phyloP scores from a whole-genome alignment of 2,888 invertebrate genomes.

The Nudaria mundana region DNA sequence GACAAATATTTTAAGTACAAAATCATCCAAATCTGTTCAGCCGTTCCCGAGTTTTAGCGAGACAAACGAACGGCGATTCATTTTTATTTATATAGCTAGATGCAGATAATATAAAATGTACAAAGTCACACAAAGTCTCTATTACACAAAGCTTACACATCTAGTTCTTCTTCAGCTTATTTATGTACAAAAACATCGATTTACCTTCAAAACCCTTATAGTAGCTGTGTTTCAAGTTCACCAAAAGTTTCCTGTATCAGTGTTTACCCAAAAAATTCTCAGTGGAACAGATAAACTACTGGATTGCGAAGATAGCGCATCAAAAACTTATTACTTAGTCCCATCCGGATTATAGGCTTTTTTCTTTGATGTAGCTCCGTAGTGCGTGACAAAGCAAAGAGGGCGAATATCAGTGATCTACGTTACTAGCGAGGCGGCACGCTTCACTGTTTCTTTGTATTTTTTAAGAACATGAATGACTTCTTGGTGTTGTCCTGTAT shows the following conservation, averaged over 20 bases:
- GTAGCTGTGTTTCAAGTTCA: slow-evolving; percentile 18
- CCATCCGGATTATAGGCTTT: slow-evolving; percentile 42
- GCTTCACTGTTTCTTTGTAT: slow-evolving; percentile 15
- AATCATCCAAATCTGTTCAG: too few relatives aligned
- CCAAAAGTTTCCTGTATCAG: slow-evolving; percentile 17
- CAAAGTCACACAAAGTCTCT: too few relatives aligned
- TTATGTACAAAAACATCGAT: too few relatives aligned
- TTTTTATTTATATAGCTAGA: too few relatives aligned
- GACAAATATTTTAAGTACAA: too few relatives aligned
- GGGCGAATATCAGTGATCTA: slow-evolving; percentile 38
- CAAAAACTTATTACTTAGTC: slow-evolving; percentile 54
- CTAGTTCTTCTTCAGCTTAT: too few relatives aligned
- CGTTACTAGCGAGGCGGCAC: slow-evolving; percentile 24
- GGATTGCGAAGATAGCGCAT: slow-evolving; percentile 40
- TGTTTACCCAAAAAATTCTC: slow-evolving; percentile 26
- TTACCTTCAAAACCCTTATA: slow-evolving; percentile 13
- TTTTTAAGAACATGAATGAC: slow-evolving; percentile 19
- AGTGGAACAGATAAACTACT: slow-evolving; percentile 30
- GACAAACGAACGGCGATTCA: too few relatives aligned
- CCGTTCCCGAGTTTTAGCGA: too few relatives aligned
- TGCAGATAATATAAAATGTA: too few relatives aligned
- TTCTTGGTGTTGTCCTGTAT: slow-evolving; percentile 7
- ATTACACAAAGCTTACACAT: too few relatives aligned
- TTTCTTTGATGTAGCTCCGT: slow-evolving; percentile 47
- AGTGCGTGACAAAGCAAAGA: slow-evolving; percentile 41